Percentiles rank a stretch among this genome's conserved stretches.
Conservation (phyloP, 30 jellyfish, hydroid and myxozoan genomes). For the Pelagia noctiluca region DNA sequence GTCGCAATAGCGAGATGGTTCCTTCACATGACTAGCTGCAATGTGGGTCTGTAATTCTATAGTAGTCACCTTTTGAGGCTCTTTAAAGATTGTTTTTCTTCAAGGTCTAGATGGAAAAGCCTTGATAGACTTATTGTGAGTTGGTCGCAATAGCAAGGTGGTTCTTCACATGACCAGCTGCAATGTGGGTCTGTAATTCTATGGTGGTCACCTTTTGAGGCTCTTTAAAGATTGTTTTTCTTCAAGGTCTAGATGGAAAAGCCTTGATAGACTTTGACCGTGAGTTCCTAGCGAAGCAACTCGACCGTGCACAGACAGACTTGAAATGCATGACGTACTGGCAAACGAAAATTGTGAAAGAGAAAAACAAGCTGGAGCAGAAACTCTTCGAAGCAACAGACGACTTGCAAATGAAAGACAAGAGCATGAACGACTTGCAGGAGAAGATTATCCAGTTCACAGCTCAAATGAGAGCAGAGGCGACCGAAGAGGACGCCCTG, state of each 20-base stretch:
- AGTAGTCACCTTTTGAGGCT: too few relatives aligned
- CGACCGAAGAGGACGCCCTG: conserved; percentile 16
- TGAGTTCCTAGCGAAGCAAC: conserved; percentile 78
- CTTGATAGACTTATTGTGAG: too few relatives aligned
- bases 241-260: conserved; percentile 80
- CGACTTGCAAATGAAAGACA: conserved; percentile 41
- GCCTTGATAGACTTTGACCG: conserved; percentile 88
- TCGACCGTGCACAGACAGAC: conserved; percentile 72
- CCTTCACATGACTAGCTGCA: too few relatives aligned
- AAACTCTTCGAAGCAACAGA: conserved; percentile 71
- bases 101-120: too few relatives aligned
- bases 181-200: too few relatives aligned
- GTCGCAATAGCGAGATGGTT: too few relatives aligned
- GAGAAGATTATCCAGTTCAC: conserved; percentile 48
- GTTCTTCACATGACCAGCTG: too few relatives aligned
- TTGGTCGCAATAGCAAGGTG: too few relatives aligned
- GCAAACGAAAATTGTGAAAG: conserved; percentile 65
- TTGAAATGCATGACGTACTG: conserved; percentile 72
- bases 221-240: not conserved
- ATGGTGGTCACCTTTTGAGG: too few relatives aligned
- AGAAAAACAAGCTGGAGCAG: conserved; percentile 76
- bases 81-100: too few relatives aligned
- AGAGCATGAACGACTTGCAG: conserved; percentile 47
- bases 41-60: too few relatives aligned
- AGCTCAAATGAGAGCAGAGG: conserved; percentile 48